Base-by-base conservation (phyloP, 2,113 vertebrate species). In the Psettodes erumei region DNA sequence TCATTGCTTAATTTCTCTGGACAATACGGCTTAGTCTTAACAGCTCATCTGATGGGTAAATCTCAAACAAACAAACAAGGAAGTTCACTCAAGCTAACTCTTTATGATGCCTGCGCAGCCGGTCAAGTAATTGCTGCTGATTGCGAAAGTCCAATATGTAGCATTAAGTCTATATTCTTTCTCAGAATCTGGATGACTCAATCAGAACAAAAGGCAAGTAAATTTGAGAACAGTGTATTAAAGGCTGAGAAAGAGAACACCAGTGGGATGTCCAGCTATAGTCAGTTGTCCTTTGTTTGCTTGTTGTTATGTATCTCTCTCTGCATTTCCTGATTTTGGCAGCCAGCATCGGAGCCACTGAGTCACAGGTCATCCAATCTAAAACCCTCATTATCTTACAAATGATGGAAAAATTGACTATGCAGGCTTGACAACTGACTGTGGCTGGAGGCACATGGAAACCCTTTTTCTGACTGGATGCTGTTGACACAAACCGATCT, bases 331-430 rank as follows among this genome's bases (percentile, higher is more conserved):
- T 75, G 51, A 65, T 68, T 82, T 51, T 73, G 56, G 6, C 65
- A 68, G 47, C 62, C 21, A 32, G 56, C 56, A 61, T 82, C 30
- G 77, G 75, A 62, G 37, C 51, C 32, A 50, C 59, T 54, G 40
- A 75, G 56, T 75, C 38, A 43, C 2, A 38, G 71, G 74, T 71
- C 77, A 71, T 82, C 38, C 71, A 67, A 45, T 83, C 47, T 30
- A 51, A 8, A 66, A 79, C 50, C 58, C 64, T 40, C 43, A 80
- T 84, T 76, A 79, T 79, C 28, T 78, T 35, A 9, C n/a, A 55
- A 50, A 66, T 64, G 58, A 77, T 42, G n/a, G 18, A 25, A 79
- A 66, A 75, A 65, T 28, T 32, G 43, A 50, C 40, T 56, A 53
- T 15, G 28, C 25, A 30, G 40, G n/a, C 71, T 62, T 62, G 60